phyloP scores from a whole-genome alignment of 2,797 vertebrate species.

The Dermochelys coriacea region DNA sequence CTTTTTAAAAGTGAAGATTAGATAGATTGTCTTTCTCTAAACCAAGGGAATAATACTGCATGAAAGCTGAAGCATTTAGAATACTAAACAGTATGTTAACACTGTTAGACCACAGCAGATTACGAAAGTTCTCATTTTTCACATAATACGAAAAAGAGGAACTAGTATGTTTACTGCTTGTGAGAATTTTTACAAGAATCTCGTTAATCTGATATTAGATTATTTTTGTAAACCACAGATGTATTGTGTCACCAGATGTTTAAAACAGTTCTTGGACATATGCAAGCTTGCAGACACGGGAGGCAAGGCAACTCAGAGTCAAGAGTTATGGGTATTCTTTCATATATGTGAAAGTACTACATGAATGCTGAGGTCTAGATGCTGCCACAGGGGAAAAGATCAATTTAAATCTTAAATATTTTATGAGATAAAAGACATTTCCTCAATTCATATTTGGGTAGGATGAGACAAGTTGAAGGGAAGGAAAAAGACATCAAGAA shows the following conservation, averaged over 20 bases:
- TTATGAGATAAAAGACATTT: background rate
- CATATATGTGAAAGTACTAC: background rate
- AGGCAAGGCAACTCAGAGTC: background rate
- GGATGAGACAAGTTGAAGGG: background rate
- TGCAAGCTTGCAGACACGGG: background rate
- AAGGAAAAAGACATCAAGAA: constrained; percentile 26
- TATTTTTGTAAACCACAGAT: constrained; percentile 37
- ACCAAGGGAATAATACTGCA: background rate
- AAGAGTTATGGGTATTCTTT: background rate
- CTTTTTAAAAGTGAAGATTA: background rate
- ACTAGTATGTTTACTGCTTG: constrained; percentile 57
- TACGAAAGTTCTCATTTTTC: constrained; percentile 70
- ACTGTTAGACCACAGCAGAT: constrained; percentile 54
- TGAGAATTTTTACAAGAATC: constrained; percentile 17
- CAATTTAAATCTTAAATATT: background rate
- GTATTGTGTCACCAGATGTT: background rate
- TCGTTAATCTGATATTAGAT: background rate
- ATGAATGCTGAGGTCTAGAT: background rate
- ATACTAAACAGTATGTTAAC: background rate
- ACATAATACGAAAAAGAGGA: constrained; percentile 70
- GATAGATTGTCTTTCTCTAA: background rate
- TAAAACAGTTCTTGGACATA: background rate
- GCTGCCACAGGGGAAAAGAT: background rate
- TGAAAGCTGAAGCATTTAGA: constrained; percentile 4
- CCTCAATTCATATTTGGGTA: background rate